These are phyloP conservation scores for Syngnathus floridae DNA, from an alignment of 2,113 vertebrate genomes.

Conservation along the genomic window DNA sequence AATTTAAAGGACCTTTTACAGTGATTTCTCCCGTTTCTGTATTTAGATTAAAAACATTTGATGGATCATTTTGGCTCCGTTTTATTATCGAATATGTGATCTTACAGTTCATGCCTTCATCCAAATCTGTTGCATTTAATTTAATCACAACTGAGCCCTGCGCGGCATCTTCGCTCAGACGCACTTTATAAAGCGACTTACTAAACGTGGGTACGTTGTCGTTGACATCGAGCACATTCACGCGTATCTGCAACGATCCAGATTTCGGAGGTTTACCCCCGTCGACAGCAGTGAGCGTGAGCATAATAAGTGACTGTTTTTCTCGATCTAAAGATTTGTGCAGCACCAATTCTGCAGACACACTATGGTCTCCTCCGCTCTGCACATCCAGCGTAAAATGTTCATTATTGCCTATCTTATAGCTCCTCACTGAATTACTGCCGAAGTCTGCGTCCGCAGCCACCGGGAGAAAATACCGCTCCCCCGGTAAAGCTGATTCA, in stretches of 20 bases:
- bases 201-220: slow-evolving; percentile 58
- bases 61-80: slow-evolving; percentile 58
- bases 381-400: slow-evolving; percentile 34
- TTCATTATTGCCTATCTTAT: slow-evolving; percentile 31
- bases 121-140: slow-evolving; percentile 63
- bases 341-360: slow-evolving; percentile 37
- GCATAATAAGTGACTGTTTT: slow-evolving; percentile 36
- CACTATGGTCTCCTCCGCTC: slow-evolving; percentile 19
- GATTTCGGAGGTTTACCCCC: slow-evolving; percentile 49
- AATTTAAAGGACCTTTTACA: slow-evolving; percentile 63
- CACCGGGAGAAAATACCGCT: slow-evolving; percentile 32
- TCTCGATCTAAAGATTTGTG: slow-evolving; percentile 57
- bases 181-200: slow-evolving; percentile 54
- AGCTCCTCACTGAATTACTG: slow-evolving; percentile 21
- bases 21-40: slow-evolving; percentile 72
- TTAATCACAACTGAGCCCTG: slow-evolving; percentile 31
- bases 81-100: slow-evolving; percentile 66
- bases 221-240: slow-evolving; percentile 59
- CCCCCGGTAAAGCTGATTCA: slow-evolving; percentile 21
- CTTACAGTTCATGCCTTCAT: slow-evolving; percentile 62
- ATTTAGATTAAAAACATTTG: slow-evolving; percentile 68
- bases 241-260: slow-evolving; percentile 32
- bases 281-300: slow-evolving; percentile 45
- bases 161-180: slow-evolving; percentile 43
- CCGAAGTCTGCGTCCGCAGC: slow-evolving; percentile 37